Base-by-base conservation (phyloP, 53 echinoderm and acorn worm genomes). In the Echinometra lucunter region DNA sequence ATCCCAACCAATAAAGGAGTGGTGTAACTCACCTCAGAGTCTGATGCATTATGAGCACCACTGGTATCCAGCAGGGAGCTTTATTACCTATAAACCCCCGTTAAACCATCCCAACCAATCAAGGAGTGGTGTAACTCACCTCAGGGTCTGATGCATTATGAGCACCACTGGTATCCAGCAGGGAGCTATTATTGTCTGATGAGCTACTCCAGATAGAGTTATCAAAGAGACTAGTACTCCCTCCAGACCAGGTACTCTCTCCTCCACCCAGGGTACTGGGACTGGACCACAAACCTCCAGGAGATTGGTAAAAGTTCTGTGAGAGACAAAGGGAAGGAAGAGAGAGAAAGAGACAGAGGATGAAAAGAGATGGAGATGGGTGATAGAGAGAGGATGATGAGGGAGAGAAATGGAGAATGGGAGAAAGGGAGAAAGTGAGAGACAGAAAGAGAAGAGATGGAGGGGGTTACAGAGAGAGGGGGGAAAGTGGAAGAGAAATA, bases 191-290 rank as follows among this genome's bases (percentile, higher is more conserved):
- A 56, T 92, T 95, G 58, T 94, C 97, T 45, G 96, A 93, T 55
- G 96, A 95, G 93, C 92, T 92, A 49, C 95, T 98, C 98, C 98
- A 98, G 95, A 98, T 97, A 82, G 97, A 97, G 35, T 93, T 92
- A 74, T 92, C 92, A 92, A 92, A 92, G 25, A 92, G 92, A 53
- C 53, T 56, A 6, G 78, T 74, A 32, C 58, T 37, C 45, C 75
- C 92, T 92, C 92, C 78, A 30, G 49, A 38, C 92, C 92, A 92
- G 92, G 92, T 18, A 58, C 32, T 57, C 53, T 92, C 92, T 56
- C 75, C 70, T 90, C 91, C 88, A 12, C 60, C 74, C 92, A 75
- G 49, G 78, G 75, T 3, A 21, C 74, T 45, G 57, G 92, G 78
- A 32, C 92, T 92, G 5, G 92, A 92, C 92, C 74, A 92, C 92